Conservation (phyloP, 1,140 invertebrate genomes). For the Arion vulgaris region DNA sequence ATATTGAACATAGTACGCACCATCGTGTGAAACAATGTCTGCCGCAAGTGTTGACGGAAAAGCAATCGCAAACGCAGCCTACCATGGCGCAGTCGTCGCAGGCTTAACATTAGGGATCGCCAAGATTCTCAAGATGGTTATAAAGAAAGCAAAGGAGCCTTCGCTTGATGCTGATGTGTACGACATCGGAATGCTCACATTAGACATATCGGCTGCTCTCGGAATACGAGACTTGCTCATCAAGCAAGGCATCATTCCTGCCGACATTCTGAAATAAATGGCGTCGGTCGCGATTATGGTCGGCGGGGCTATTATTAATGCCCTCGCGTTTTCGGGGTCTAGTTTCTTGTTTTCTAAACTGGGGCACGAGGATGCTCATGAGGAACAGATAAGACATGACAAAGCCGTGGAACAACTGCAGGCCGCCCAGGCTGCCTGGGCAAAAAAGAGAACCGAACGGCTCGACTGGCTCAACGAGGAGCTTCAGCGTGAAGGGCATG, state of each 20-base stretch:
- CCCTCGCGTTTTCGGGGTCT: neutral
- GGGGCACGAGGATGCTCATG: neutral
- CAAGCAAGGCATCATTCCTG: no score
- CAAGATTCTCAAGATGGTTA: neutral
- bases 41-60: neutral
- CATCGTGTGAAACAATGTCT: no score
- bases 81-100: neutral
- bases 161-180: neutral
- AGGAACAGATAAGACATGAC: constrained; percentile 35
- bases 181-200: neutral
- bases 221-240: neutral
- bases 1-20: no score
- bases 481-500: constrained; percentile 34
- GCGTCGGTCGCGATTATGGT: neutral
- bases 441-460: constrained; percentile 5
- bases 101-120: neutral
- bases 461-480: constrained; percentile 39
- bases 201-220: neutral
- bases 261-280: neutral
- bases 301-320: neutral
- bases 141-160: neutral
- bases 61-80: neutral
- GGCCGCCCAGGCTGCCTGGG: constrained; percentile 34
- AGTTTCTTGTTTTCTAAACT: neutral
- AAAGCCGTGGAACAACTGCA: constrained; percentile 38